Evolutionary conservation across 2,797 vertebrate species (phyloP).

Genomic region (Ispidina picta): DNA sequence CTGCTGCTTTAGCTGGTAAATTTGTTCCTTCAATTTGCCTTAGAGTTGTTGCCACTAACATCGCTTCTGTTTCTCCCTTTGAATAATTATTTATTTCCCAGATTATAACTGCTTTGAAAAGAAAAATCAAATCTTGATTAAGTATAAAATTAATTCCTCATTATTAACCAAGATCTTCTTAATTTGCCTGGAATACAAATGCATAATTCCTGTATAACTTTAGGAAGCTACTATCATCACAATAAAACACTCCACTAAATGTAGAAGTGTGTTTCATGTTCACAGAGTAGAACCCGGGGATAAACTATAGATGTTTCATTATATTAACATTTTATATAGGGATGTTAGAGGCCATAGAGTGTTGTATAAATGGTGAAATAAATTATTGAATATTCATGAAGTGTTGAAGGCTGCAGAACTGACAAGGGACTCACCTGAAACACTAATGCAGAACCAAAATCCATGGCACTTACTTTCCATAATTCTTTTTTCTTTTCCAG

Average conservation of each 20-base stretch:
- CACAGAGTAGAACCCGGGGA: not conserved
- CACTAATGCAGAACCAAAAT: constrained; percentile 52
- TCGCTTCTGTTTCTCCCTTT: not conserved
- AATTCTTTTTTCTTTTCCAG: constrained; percentile 62
- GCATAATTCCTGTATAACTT: not conserved
- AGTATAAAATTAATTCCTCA: not conserved
- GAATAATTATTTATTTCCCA: constrained; percentile 23
- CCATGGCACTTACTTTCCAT: not conserved
- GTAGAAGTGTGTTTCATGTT: not conserved
- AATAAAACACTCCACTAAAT: not conserved
- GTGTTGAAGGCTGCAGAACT: not conserved
- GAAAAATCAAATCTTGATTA: not conserved
- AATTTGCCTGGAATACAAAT: constrained; percentile 12
- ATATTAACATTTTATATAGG: not conserved
- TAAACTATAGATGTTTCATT: not conserved
- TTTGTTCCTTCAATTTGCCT: constrained; percentile 9
- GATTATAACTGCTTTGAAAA: constrained; percentile 4
- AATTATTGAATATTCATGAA: constrained; percentile 14
- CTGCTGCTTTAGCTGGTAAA: not conserved
- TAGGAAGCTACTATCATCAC: not conserved
- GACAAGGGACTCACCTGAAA: not conserved
- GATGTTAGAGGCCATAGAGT: constrained; percentile 3
- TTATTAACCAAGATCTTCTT: constrained; percentile 9
- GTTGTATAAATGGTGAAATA: not conserved
- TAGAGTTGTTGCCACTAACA: not conserved